These are phyloP conservation scores for Willisornis vidua DNA, from an alignment of 2,113 vertebrate genomes.

Conservation along the genomic window DNA sequence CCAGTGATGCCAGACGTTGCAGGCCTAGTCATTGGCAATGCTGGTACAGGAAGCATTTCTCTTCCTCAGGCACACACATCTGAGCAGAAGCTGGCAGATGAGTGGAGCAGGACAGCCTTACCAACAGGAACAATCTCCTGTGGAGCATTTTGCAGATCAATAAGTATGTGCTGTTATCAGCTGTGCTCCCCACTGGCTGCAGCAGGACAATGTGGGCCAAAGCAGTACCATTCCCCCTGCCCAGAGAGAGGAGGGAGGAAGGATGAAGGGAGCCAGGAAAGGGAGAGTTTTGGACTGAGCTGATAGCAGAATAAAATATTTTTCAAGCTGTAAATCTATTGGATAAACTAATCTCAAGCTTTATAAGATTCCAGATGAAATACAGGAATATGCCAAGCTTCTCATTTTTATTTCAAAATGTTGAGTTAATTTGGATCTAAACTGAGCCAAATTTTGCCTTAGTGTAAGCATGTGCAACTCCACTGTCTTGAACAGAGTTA, in stretches of 20 bases:
- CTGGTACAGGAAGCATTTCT: constrained; percentile 50
- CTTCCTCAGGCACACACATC: constrained; percentile 38
- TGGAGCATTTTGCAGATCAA: not conserved
- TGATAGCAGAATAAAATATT: constrained; percentile 25
- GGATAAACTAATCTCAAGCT: constrained; percentile 49
- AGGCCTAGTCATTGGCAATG: not conserved
- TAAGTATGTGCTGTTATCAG: not conserved
- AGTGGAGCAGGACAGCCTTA: constrained; percentile 19
- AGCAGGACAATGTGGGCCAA: not conserved
- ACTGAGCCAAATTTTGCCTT: not conserved
- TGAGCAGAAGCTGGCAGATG: constrained; percentile 67
- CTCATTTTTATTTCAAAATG: constrained; percentile 35
- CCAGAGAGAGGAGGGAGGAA: not conserved
- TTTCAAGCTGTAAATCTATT: constrained; percentile 50
- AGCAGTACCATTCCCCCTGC: not conserved
- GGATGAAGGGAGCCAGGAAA: not conserved
- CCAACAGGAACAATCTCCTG: constrained; percentile 15
- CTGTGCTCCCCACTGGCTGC: not conserved
- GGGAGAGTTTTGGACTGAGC: constrained; percentile 24
- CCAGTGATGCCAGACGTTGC: constrained; percentile 6
- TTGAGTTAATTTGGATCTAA: constrained; percentile 47
- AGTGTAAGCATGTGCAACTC: constrained; percentile 49
- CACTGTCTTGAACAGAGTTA: constrained; percentile 24
- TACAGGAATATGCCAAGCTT: constrained; percentile 21
- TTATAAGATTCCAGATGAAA: constrained; percentile 44